A percentile compares a stretch with the other conserved stretches of the same genome.
Evolutionary conservation across 2,888 invertebrate species (phyloP).

Genomic region (Drosophila ezoana): DNA sequence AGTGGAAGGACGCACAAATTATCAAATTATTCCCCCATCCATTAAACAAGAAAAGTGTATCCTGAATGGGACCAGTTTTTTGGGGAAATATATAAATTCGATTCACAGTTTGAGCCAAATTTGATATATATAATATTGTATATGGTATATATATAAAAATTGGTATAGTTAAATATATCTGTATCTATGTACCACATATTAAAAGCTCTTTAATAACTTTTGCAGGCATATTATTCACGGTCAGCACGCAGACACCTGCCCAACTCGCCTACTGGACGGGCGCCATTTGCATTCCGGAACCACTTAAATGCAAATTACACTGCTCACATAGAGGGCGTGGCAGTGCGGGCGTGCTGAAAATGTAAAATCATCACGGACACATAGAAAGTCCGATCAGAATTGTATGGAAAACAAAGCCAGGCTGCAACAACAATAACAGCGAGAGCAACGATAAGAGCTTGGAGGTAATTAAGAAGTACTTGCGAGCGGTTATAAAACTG

Average conservation of each 20-base stretch:
- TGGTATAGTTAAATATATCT: neutral
- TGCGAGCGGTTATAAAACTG: slow-evolving; percentile 32
- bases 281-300: slow-evolving; percentile 5
- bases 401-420: slow-evolving; percentile 3
- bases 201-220: slow-evolving; percentile 18
- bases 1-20: slow-evolving; percentile 5
- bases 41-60: too few species aligned
- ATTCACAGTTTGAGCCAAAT: neutral
- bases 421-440: slow-evolving; percentile 16
- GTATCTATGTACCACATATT: neutral
- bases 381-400: slow-evolving; percentile 16
- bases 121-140: neutral
- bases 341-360: slow-evolving; percentile 16
- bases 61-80: too few species aligned
- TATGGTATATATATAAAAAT: neutral
- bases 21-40: neutral
- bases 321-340: slow-evolving; percentile 22
- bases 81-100: too few species aligned
- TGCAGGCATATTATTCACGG: slow-evolving; percentile 26
- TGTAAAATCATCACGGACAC: slow-evolving; percentile 29
- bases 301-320: slow-evolving; percentile 33
- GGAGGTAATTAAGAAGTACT: slow-evolving; percentile 38
- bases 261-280: neutral
- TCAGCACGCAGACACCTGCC: neutral
- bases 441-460: slow-evolving; percentile 4